A percentile compares a stretch with the other conserved stretches of the same genome.
These are phyloP conservation scores for Thamnophis sirtalis DNA, from an alignment of 2,113 vertebrate genomes.

Conservation along the genomic window DNA sequence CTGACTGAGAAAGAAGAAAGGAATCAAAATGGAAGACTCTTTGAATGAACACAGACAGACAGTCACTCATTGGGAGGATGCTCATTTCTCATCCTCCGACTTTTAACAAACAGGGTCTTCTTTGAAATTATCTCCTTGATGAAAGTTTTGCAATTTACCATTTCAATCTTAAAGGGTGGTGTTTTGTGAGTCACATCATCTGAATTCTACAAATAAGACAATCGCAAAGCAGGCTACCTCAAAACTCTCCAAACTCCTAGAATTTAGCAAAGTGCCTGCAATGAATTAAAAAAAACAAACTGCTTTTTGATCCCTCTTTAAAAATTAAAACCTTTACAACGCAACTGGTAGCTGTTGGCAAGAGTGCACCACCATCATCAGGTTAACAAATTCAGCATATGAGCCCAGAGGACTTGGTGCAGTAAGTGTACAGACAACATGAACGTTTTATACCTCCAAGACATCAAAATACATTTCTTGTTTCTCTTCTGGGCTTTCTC, in stretches of 20 bases:
- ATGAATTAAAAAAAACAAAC: background rate
- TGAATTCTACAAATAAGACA: background rate
- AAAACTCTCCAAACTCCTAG: background rate
- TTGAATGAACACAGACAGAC: slow-evolving; percentile 38
- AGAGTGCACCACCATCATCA: background rate
- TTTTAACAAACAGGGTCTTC: slow-evolving; percentile 43
- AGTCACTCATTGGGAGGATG: slow-evolving; percentile 22
- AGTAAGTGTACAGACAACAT: background rate
- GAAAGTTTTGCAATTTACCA: slow-evolving; percentile 41
- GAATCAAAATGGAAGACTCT: slow-evolving; percentile 12
- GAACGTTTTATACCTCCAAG: background rate
- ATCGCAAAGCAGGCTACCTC: background rate
- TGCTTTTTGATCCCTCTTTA: background rate
- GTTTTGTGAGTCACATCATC: background rate
- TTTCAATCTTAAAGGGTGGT: rapidly evolving
- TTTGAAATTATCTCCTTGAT: slow-evolving; percentile 23
- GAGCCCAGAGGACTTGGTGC: background rate
- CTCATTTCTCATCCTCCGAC: slow-evolving; percentile 29
- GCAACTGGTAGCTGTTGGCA: background rate
- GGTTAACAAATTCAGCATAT: background rate
- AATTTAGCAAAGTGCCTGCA: background rate
- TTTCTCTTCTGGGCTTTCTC: background rate
- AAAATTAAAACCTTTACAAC: background rate
- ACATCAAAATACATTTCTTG: background rate
- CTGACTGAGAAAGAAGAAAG: slow-evolving; percentile 17